Evolutionary conservation across 2,888 invertebrate genomes (phyloP).

Genomic region (Pachycephus smyrnensis): DNA sequence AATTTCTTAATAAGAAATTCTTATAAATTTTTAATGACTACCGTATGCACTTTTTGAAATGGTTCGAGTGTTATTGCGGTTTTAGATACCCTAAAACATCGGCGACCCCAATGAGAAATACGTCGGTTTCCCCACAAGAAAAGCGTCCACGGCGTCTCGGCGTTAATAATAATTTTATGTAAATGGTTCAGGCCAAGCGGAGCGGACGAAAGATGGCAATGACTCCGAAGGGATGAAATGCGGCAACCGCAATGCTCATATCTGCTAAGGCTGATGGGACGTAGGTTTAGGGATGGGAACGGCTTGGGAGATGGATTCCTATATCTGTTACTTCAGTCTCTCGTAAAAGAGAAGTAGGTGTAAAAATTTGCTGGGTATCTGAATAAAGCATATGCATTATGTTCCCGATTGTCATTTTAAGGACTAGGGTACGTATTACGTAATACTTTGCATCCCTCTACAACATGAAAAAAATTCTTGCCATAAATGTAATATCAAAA

Average conservation of each 20-base stretch:
- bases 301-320: conserved; percentile 27
- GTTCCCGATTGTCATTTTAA: background rate
- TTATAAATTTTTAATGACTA: background rate
- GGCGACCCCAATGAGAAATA: background rate
- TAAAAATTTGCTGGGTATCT: conserved; percentile 47
- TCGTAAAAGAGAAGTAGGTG: conserved; percentile 58
- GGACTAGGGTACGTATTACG: background rate
- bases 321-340: conserved; percentile 47
- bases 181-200: conserved; percentile 47
- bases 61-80: background rate
- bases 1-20: background rate
- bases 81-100: background rate
- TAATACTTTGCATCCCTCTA: background rate
- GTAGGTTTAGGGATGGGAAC: conserved; percentile 14
- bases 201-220: conserved; percentile 19
- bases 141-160: conserved; percentile 11
- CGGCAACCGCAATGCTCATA: conserved; percentile 23
- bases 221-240: conserved; percentile 25
- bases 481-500: background rate
- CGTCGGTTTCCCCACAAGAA: background rate
- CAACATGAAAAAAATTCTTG: background rate
- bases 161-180: conserved; percentile 61
- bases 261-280: conserved; percentile 13
- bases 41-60: background rate
- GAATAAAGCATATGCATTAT: conserved; percentile 43